Conservation (phyloP, 2,888 invertebrate genomes). For the Clostera curtula region DNA sequence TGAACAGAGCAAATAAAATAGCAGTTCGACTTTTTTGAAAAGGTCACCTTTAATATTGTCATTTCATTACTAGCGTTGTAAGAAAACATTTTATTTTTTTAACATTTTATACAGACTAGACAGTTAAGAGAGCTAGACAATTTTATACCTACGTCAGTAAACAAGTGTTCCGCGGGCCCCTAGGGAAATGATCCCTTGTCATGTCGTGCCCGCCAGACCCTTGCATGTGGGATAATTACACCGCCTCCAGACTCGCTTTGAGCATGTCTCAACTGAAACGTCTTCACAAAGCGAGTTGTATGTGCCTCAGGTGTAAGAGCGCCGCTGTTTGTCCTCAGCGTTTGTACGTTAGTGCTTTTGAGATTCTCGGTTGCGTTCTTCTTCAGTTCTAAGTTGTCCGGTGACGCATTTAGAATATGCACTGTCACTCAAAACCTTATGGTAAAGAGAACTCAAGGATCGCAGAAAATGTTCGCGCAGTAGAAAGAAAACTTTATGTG, state of each 20-base stretch:
- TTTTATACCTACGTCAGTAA: slow-evolving; percentile 34
- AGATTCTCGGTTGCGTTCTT: no score
- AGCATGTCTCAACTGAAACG: slow-evolving; percentile 44
- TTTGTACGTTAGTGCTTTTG: slow-evolving; percentile 27
- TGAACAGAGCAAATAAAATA: no score
- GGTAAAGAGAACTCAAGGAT: no score
- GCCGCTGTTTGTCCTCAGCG: slow-evolving; percentile 35
- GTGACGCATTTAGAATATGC: no score
- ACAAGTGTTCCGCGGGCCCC: slow-evolving; percentile 32
- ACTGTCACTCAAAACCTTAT: no score
- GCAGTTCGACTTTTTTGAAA: no score
- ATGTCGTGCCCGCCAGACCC: slow-evolving; percentile 25
- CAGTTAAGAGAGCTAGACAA: slow-evolving; percentile 21
- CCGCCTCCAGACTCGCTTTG: slow-evolving; percentile 49
- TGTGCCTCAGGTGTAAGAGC: slow-evolving; percentile 49
- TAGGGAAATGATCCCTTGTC: slow-evolving; percentile 31
- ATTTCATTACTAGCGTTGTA: no score
- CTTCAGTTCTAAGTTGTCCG: no score
- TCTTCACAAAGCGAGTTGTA: slow-evolving; percentile 48
- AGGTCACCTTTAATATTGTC: no score
- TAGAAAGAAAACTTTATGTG: no score
- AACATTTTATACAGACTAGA: slow-evolving; percentile 17
- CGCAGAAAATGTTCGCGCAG: no score
- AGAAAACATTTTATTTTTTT: no score
- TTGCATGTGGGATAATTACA: slow-evolving; percentile 57